These are phyloP conservation scores for Linnaemya vulpina DNA, from an alignment of 2,888 invertebrate genomes.

Conservation along the genomic window DNA sequence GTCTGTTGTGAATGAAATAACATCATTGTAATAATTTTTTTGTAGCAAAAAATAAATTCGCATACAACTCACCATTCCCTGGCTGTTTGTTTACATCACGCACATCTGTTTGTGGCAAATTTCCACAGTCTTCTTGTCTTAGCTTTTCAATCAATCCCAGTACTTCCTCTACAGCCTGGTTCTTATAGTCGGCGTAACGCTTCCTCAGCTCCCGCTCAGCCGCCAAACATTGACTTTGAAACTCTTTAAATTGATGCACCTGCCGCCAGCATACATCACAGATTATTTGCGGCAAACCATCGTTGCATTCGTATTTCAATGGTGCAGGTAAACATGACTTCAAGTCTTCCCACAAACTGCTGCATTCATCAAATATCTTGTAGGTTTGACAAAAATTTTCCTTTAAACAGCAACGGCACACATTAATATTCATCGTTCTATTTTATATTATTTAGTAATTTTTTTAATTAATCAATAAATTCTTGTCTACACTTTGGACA, in stretches of 20 bases:
- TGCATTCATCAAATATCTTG: constrained; percentile 73
- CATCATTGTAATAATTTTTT: no score
- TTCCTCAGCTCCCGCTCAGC: constrained; percentile 76
- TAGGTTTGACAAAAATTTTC: constrained; percentile 76
- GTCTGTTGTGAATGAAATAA: neutral
- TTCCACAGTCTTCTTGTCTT: constrained; percentile 49
- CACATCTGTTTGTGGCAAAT: neutral
- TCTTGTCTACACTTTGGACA: constrained; percentile 41
- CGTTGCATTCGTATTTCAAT: constrained; percentile 74
- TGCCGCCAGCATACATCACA: constrained; percentile 76
- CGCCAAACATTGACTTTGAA: constrained; percentile 75
- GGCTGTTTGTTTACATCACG: neutral
- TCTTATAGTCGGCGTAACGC: constrained; percentile 73
- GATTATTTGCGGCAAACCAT: constrained; percentile 77
- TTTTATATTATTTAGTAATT: neutral
- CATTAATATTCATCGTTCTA: constrained; percentile 72
- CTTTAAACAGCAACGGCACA: constrained; percentile 78
- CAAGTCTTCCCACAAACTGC: constrained; percentile 73
- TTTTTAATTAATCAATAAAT: constrained; percentile 4
- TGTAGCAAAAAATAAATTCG: neutral
- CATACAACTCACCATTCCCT: constrained; percentile 24
- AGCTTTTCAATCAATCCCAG: constrained; percentile 72
- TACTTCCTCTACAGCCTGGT: constrained; percentile 74
- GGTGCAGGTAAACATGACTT: constrained; percentile 72
- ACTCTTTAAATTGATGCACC: constrained; percentile 76